Percentiles rank a stretch among this genome's conserved stretches.
Conservation (phyloP, 2,888 invertebrate genomes). For the Caenorhabditis uteleia region DNA sequence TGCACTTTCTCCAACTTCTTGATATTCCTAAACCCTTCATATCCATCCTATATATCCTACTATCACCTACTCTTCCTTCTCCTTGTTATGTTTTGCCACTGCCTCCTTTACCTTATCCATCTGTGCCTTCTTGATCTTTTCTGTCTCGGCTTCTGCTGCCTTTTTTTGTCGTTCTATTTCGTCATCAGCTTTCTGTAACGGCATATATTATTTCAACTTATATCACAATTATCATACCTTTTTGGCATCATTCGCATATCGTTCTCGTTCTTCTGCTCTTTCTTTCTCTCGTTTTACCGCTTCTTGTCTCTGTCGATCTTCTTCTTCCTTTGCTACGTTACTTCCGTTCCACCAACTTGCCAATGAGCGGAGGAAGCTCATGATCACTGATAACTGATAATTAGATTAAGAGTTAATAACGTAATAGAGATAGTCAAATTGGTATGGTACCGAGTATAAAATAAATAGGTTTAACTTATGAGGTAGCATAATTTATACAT, state of each 20-base stretch:
- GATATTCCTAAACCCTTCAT: not conserved
- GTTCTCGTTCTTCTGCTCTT: slow-evolving; percentile 3
- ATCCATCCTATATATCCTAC: not conserved
- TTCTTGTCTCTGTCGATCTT: not conserved
- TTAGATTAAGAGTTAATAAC: not conserved
- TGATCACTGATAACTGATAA: not conserved
- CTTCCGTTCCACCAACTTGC: not conserved
- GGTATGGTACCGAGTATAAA: no score
- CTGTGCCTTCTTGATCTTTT: no score
- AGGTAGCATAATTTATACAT: no score
- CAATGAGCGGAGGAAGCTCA: not conserved
- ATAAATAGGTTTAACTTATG: no score
- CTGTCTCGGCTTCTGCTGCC: no score
- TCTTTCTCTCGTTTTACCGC: slow-evolving; percentile 2
- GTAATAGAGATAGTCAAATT: not conserved
- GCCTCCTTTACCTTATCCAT: no score
- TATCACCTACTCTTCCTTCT: not conserved
- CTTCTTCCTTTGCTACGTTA: not conserved
- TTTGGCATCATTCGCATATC: not conserved
- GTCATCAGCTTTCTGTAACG: no score
- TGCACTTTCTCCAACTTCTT: not conserved
- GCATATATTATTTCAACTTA: no score
- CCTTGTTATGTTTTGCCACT: no score
- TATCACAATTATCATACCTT: not conserved
- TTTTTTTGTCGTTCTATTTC: no score